Conservation (phyloP, 2,797 vertebrate genomes). For the Melopsittacus undulatus region DNA sequence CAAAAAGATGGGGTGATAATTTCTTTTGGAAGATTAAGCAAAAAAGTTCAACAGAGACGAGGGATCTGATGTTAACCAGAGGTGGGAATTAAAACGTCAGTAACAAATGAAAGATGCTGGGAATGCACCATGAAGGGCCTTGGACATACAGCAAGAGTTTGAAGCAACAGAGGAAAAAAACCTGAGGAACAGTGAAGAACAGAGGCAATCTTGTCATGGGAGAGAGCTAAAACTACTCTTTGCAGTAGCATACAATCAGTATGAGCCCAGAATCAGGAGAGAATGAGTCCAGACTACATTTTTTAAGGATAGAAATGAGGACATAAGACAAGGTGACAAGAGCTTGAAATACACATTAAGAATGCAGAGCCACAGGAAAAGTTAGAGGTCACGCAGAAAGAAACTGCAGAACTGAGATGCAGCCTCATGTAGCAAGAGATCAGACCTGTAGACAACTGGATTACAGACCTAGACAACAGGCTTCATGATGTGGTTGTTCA, state of each 20-base stretch:
- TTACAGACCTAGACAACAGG: constrained; percentile 50
- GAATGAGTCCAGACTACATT: not conserved
- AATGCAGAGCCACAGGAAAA: not conserved
- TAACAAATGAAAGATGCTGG: not conserved
- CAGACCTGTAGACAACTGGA: not conserved
- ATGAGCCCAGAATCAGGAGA: not conserved
- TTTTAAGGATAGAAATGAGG: not conserved
- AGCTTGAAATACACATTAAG: not conserved
- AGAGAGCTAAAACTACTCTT: not conserved
- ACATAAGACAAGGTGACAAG: not conserved
- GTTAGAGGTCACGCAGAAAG: not conserved
- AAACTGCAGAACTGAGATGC: not conserved
- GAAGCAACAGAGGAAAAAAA: not conserved
- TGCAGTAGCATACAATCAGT: not conserved
- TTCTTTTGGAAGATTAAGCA: not conserved
- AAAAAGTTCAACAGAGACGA: not conserved
- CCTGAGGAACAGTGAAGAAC: not conserved
- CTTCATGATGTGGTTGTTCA: constrained; percentile 33
- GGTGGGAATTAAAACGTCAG: not conserved
- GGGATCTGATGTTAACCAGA: not conserved
- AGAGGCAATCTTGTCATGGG: not conserved
- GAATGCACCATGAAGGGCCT: not conserved
- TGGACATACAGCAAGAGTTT: not conserved
- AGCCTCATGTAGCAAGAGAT: not conserved
- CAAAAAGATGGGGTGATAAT: not conserved